Evolutionary conservation across 2,113 vertebrate genomes (phyloP).

Genomic region (Laterallus jamaicensis): DNA sequence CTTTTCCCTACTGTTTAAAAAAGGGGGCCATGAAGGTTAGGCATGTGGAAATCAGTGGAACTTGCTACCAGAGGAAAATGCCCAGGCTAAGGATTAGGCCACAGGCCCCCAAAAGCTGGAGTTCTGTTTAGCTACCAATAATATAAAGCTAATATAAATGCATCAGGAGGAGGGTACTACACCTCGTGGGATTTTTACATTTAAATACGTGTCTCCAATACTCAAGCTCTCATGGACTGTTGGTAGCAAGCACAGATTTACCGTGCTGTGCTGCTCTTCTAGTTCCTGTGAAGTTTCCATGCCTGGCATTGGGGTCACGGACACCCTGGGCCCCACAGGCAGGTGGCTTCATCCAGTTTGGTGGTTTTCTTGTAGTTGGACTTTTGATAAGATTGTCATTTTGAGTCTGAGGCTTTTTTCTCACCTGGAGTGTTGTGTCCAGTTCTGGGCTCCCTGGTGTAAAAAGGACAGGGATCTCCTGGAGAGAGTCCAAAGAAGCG

Average conservation of each 20-base stretch:
- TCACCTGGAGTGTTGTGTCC: too few species aligned
- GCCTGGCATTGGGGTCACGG: neutral
- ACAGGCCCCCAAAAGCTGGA: neutral
- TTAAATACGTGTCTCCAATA: neutral
- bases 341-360: neutral
- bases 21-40: neutral
- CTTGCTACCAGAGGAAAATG: neutral
- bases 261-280: rapidly evolving
- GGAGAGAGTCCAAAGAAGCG: too few species aligned
- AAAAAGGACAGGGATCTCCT: too few species aligned
- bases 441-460: too few species aligned
- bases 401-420: neutral
- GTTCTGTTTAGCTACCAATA: neutral
- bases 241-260: neutral
- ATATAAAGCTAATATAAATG: neutral
- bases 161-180: neutral
- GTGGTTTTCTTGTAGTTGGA: neutral
- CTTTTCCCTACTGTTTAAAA: neutral
- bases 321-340: neutral
- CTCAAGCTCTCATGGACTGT: neutral
- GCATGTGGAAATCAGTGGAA: neutral
- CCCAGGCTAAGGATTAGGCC: neutral
- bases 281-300: neutral
- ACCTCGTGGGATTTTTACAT: neutral
- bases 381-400: neutral